Base-by-base conservation (phyloP, 2,113 vertebrate species). In the Hemiprocne comata region DNA sequence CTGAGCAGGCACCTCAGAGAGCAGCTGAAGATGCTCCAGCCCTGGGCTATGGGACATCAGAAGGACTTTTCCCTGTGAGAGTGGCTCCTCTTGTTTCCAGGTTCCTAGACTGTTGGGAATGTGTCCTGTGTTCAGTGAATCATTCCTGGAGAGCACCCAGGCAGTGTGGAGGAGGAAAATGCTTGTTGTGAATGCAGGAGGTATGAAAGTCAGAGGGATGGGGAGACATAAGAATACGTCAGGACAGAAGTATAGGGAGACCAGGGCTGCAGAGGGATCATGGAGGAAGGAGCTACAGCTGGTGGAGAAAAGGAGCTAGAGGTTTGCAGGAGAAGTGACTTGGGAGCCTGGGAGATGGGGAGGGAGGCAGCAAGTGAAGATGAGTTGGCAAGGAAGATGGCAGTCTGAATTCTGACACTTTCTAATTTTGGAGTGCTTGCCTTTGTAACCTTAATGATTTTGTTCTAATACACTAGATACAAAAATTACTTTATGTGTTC, bases 381-480 rank as follows among this genome's bases (percentile, higher is more conserved):
- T 79, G 44, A 62, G 60, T 89, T 95, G 92, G 86, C 91, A 87
- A 75, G 80, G 82, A 69, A 92, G 86, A 76, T 94, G 86, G 93
- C 94, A 94, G 61, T 66, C 86, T 95, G 91, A 90, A 81, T 96
- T 85, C 91, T 96, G 95, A 93, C 81, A 87, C 93, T 83, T 93
- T 69, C 95, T 97, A 93, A 94, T 85, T 96, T 78, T 91, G 81
- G 94, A 91, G 36, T 79, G 48, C 81, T 91, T 94, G 81, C 89
- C 94, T 97, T 94, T 93, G 87, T 95, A 97, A 95, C 94, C 91
- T 96, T 95, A 95, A 97, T 96, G 95, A 95, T 95, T 94, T 94
- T 95, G 77, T 97, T 95, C 95, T 96, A 95, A 96, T 97, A 95
- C 58, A 65, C 71, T 54, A 73, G 94, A 87, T 97, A 87, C 38